These are phyloP conservation scores for Lutraria lutraria DNA, from an alignment of 2,888 invertebrate genomes.

Conservation along the genomic window DNA sequence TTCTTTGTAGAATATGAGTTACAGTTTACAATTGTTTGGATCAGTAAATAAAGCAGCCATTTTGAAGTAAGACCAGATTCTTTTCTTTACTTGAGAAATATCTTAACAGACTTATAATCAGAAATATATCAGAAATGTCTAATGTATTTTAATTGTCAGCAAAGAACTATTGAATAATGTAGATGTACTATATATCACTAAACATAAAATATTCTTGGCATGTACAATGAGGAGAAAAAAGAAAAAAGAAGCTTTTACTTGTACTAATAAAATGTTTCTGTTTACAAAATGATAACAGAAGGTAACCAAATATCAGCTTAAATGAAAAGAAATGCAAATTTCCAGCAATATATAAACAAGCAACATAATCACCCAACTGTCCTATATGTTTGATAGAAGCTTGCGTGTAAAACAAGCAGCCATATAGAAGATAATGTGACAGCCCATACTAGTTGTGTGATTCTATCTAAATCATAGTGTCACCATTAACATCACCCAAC, in stretches of 20 bases:
- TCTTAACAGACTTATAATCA: too few relatives aligned
- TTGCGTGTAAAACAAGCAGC: conserved; percentile 11
- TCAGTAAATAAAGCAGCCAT: too few relatives aligned
- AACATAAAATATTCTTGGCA: not conserved
- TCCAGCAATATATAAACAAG: conserved; percentile 1
- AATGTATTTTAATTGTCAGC: too few relatives aligned
- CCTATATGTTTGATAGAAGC: not conserved
- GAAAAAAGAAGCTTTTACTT: not conserved
- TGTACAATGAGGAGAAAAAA: not conserved
- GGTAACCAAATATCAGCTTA: not conserved
- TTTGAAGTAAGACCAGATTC: too few relatives aligned
- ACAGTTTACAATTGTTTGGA: too few relatives aligned
- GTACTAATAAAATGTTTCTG: not conserved
- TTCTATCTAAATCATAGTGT: not conserved
- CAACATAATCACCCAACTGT: not conserved
- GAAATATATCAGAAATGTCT: too few relatives aligned
- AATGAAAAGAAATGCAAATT: not conserved
- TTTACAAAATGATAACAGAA: not conserved
- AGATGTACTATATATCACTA: not conserved
- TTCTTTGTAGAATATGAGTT: not conserved
- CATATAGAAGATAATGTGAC: not conserved
- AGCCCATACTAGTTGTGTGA: not conserved
- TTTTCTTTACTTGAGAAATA: too few relatives aligned
- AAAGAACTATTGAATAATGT: too few relatives aligned
- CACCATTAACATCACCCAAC: not conserved